phyloP scores from a whole-genome alignment of 2,888 invertebrate genomes.

The Keiferia lycopersicella region DNA sequence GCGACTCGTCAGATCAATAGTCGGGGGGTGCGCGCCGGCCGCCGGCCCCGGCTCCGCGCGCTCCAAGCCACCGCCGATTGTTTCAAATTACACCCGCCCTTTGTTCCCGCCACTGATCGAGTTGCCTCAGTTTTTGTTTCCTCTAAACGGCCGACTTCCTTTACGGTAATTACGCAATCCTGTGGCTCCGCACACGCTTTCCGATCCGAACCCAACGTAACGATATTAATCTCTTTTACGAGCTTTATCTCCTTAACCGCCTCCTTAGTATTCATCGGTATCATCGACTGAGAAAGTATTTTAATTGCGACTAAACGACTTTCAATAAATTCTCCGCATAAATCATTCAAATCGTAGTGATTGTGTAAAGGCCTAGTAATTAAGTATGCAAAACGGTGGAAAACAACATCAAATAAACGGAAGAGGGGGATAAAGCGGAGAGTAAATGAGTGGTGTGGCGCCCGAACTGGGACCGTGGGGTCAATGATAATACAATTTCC shows the following conservation, averaged over 20 bases:
- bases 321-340: constrained; percentile 21
- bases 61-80: constrained; percentile 71
- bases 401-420: constrained; percentile 37
- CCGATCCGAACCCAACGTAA: constrained; percentile 45
- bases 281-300: constrained; percentile 17
- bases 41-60: constrained; percentile 59
- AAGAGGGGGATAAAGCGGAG: constrained; percentile 34
- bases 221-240: constrained; percentile 55
- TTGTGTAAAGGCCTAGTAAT: constrained; percentile 31
- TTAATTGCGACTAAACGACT: constrained; percentile 18
- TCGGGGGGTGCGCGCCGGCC: constrained; percentile 52
- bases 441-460: constrained; percentile 43
- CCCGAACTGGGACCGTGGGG: constrained; percentile 38
- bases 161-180: constrained; percentile 78
- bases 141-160: constrained; percentile 75
- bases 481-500: constrained; percentile 31
- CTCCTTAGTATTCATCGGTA: constrained; percentile 19
- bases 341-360: constrained; percentile 18
- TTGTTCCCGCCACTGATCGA: constrained; percentile 78
- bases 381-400: constrained; percentile 34
- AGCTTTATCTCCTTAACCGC: constrained; percentile 35
- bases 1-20: constrained; percentile 77
- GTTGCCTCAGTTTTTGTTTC: constrained; percentile 76
- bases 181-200: constrained; percentile 65
- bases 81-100: constrained; percentile 79